Percentiles rank a stretch among this genome's conserved stretches.
Conservation (phyloP, 2,797 vertebrate genomes). For the Gadopsis bispinosus region DNA sequence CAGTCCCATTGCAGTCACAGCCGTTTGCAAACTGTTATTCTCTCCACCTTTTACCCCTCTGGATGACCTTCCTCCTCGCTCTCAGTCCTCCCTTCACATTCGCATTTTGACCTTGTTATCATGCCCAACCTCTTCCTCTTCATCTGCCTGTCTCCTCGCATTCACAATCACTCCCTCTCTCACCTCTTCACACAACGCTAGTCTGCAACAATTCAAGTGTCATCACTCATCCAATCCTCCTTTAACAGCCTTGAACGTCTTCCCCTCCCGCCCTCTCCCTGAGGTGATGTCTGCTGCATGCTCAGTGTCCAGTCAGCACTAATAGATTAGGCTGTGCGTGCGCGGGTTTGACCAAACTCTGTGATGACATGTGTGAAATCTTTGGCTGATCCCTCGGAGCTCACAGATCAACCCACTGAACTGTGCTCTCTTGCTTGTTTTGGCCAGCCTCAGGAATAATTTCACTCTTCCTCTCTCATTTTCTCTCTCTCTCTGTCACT, state of each 20-base stretch:
- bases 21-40: constrained; percentile 29
- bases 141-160: constrained; percentile 53
- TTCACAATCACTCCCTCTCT: constrained; percentile 43
- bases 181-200: constrained; percentile 48
- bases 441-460: constrained; percentile 32
- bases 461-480: constrained; percentile 6
- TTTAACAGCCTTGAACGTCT: constrained; percentile 53
- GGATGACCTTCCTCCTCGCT: constrained; percentile 44
- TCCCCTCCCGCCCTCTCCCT: constrained; percentile 31
- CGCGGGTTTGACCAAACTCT: constrained; percentile 44
- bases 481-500: not conserved
- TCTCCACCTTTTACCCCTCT: constrained; percentile 35
- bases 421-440: constrained; percentile 42
- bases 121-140: constrained; percentile 48
- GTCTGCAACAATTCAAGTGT: constrained; percentile 59
- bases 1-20: constrained; percentile 16
- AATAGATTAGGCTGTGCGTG: constrained; percentile 47
- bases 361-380: constrained; percentile 48
- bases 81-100: constrained; percentile 44
- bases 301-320: constrained; percentile 35
- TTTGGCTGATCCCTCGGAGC: constrained; percentile 50
- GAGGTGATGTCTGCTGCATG: constrained; percentile 49
- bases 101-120: constrained; percentile 62
- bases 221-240: constrained; percentile 57
- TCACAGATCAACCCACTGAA: constrained; percentile 58